Evolutionary conservation across 2,113 vertebrate species (phyloP), one percentile per base, ranked within the genome.

Genomic region (Myotis brandtii): DNA sequence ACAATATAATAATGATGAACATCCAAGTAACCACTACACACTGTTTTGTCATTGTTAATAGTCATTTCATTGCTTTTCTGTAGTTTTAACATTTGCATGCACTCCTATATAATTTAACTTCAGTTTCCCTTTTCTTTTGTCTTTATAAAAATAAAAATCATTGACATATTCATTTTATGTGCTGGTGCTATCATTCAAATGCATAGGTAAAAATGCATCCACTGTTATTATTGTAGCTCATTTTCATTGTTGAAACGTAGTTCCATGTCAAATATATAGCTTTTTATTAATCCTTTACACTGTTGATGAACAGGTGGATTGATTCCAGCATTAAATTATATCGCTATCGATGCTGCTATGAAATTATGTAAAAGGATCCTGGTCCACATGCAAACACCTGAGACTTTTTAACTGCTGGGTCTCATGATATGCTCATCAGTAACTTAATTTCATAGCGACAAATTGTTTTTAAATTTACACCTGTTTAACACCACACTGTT

Each of bases 81-180:
- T 66, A 52, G 6, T 73, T 84, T 89, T 40, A 93, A 66, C 6
- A 83, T 48, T 27, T 40, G 1, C 10, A 43, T 91, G 8, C 17
- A 69, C 23, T 54, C 59, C 40, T 75, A 25, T 64, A n/a, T 87
- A 91, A 87, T 56, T 84, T 80, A 73, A 59, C 73, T 81, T 89
- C 64, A 3, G 1, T 43, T 91, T 75, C 3, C 5, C 30, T 89
- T 20, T 72, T 73, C 46, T 81, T 59, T 91, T n/a, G 52, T 3
- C 25, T 79, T 89, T 86, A 34, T 43, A 34, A 54, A 88, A 94
- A 7, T 34, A 37, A 89, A 89, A 89, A 90, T 82, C 56, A 82
- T 86, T 86, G 18, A 3, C 9, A 82, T 14, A 81, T 20, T 56
- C 18, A 32, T 72, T 83, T 85, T 75, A 82, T 69, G 13, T 69